These are phyloP conservation scores for Colletes collaris DNA, from an alignment of 2,888 invertebrate genomes.

Conservation along the genomic window DNA sequence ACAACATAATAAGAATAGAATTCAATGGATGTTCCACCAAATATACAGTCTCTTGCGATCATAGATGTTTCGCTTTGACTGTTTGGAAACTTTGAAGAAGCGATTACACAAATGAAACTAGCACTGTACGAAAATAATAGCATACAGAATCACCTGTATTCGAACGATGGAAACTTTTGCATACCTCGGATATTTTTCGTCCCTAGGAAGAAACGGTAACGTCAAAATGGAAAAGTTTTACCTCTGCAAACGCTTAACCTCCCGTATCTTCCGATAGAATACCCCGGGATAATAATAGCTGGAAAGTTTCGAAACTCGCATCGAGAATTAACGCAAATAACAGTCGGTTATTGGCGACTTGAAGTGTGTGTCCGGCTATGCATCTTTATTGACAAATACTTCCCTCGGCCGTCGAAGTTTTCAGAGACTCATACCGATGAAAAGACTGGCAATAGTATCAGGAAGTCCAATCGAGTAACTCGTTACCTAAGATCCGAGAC, in stretches of 20 bases:
- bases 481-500: slow-evolving; percentile 61
- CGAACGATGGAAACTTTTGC: too few relatives aligned
- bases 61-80: too few relatives aligned
- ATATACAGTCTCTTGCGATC: too few relatives aligned
- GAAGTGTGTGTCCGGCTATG: slow-evolving; percentile 50
- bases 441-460: slow-evolving; percentile 56
- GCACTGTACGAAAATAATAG: too few relatives aligned
- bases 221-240: slow-evolving; percentile 3
- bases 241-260: slow-evolving; percentile 9
- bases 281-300: slow-evolving; percentile 33
- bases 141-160: too few relatives aligned
- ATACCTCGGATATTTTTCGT: background rate
- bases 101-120: too few relatives aligned
- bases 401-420: slow-evolving; percentile 51
- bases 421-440: slow-evolving; percentile 41
- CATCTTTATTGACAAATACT: slow-evolving; percentile 67
- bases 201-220: background rate
- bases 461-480: slow-evolving; percentile 67
- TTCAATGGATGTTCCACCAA: too few relatives aligned
- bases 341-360: slow-evolving; percentile 65
- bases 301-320: slow-evolving; percentile 47
- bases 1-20: too few relatives aligned
- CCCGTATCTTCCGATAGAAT: background rate
- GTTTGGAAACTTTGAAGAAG: too few relatives aligned
- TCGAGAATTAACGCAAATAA: slow-evolving; percentile 66